phyloP scores from a whole-genome alignment of 2,888 invertebrate genomes.

The Euplagia quadripunctaria region DNA sequence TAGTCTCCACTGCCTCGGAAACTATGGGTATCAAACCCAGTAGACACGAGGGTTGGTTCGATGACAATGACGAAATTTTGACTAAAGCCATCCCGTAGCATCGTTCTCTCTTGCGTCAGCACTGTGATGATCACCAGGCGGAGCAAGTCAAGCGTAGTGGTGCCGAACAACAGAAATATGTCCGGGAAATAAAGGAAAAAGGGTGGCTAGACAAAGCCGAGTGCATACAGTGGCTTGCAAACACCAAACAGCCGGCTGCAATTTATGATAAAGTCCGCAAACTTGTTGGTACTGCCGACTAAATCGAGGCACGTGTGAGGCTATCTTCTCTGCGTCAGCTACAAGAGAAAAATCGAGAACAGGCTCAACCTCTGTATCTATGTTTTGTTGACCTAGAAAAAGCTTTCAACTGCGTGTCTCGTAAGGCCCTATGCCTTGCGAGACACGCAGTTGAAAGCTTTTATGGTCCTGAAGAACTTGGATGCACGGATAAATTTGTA shows the following conservation, averaged over 20 bases:
- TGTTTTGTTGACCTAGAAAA: constrained; percentile 23
- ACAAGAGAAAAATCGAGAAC: neutral
- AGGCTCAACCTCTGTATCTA: constrained; percentile 8
- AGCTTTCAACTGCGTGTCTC: constrained; percentile 11
- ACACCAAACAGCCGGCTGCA: neutral
- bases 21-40: no score
- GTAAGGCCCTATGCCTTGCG: constrained; percentile 28
- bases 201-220: neutral
- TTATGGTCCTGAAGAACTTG: constrained; percentile 10
- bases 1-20: no score
- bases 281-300: neutral
- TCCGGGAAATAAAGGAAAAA: neutral
- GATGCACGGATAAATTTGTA: constrained; percentile 22
- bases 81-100: neutral
- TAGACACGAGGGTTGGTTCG: neutral
- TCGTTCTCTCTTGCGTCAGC: neutral
- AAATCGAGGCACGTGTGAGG: neutral
- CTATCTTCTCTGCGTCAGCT: neutral
- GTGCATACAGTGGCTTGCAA: no score
- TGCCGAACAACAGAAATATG: no score
- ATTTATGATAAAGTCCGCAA: neutral
- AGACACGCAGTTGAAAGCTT: no score
- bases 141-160: no score
- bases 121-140: no score
- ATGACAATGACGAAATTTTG: neutral